These are phyloP conservation scores for Stercorarius parasiticus DNA, from an alignment of 2,113 vertebrate genomes.

Conservation along the genomic window DNA sequence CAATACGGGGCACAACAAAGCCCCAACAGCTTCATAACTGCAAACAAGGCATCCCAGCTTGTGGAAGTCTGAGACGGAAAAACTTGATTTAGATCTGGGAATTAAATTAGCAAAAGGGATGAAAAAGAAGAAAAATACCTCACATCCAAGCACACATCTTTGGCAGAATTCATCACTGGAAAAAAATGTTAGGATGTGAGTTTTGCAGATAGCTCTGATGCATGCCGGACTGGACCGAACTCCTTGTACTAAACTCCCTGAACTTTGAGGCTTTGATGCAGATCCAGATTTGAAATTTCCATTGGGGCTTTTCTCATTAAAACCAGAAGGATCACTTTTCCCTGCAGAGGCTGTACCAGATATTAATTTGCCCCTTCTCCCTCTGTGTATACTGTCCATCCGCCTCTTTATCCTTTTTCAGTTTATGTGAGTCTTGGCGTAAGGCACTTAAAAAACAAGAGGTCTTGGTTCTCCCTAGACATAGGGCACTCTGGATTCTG, in stretches of 20 bases:
- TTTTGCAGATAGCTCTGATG: background rate
- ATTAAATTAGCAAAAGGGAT: conserved; percentile 13
- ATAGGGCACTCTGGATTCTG: accelerated
- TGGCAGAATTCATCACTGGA: background rate
- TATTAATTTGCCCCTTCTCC: background rate
- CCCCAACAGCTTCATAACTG: background rate
- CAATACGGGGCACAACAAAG: background rate
- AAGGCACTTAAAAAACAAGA: background rate
- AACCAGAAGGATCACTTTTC: background rate
- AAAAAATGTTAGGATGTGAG: background rate
- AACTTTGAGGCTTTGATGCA: background rate
- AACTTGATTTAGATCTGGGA: background rate
- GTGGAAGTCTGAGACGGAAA: background rate
- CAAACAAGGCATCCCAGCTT: background rate
- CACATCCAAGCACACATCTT: background rate
- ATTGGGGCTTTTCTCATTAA: background rate
- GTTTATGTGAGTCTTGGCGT: background rate
- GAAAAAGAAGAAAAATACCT: background rate
- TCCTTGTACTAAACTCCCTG: background rate
- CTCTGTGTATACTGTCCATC: background rate
- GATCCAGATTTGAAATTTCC: conserved; percentile 22
- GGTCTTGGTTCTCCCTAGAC: background rate
- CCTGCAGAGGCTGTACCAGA: background rate
- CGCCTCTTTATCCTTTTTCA: background rate
- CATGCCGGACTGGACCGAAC: background rate